Base-by-base conservation (phyloP, 2,888 invertebrate genomes). In the Dendrolimus pini region DNA sequence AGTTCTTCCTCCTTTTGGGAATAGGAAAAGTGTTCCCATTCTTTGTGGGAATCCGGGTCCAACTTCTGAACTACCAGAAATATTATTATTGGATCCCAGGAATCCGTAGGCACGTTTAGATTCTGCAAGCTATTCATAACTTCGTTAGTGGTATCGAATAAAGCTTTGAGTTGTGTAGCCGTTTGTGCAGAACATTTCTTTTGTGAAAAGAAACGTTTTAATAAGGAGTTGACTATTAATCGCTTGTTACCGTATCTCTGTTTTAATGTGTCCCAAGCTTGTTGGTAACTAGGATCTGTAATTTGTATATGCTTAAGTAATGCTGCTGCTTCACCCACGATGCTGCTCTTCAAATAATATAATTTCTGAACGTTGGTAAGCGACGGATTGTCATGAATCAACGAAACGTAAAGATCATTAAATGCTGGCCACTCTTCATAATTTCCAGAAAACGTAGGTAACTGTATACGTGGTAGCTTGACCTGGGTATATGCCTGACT, bases 371-470 rank as follows among this genome's bases (percentile, higher is more conserved):
- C 60, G 1, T 59, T 54, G 47, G 12, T 52, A 9, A 61, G 9
- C 9, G 41, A n/a, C 10, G 55, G 18, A 41, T 58, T 57, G 6
- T 61, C 30, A 56, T 59, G 60, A 1, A 60, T 56, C 14, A 63
- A 14, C 0, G 61, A 59, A 0, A 13, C 53, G 9, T 57, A 61
- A 1, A 63, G 18, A 41, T 60, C 63, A 7, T 52, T 41, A 10
- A 58, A 63, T 9, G 63, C 41, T 0, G 61, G 52, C 61, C 60
- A 61, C 7, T 61, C 62, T 56, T 60, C 61, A 52, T 60, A 60
- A n/a, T 10, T 18, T 14, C 61, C 59, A 0, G 57, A 52, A 55
- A 61, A 63, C 18, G 7, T 41, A 1, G 61, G 60, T 12, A 61
- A 18, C 14, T 57, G 47, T 12, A 61, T 63, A 41, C 52, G 13